These are phyloP conservation scores for Solenopsis fugax DNA, from an alignment of 1,140 invertebrate species.

Conservation along the genomic window DNA sequence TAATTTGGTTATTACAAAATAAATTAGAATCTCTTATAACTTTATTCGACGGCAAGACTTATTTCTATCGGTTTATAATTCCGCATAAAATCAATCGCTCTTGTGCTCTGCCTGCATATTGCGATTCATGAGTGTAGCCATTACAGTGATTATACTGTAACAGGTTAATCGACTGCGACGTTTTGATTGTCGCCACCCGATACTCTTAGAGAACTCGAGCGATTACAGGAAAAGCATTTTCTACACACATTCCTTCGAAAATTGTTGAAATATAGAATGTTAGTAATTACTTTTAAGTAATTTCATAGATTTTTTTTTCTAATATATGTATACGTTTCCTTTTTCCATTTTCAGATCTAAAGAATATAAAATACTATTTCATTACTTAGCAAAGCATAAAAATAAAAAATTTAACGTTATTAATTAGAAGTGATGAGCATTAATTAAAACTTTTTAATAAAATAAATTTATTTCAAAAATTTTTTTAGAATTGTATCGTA, in stretches of 20 bases:
- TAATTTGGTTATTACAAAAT: too few species aligned
- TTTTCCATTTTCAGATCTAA: background rate
- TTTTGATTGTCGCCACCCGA: slow-evolving; percentile 38
- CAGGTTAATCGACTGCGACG: slow-evolving; percentile 56
- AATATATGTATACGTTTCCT: background rate
- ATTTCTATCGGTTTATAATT: slow-evolving; percentile 44
- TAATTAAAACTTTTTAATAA: background rate
- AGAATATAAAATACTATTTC: background rate
- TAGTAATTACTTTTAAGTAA: slow-evolving; percentile 36
- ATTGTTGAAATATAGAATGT: slow-evolving; percentile 33
- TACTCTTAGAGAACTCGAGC: slow-evolving; percentile 32
- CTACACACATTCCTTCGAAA: background rate
- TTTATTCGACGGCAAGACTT: slow-evolving; percentile 43
- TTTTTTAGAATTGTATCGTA: background rate
- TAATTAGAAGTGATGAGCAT: background rate
- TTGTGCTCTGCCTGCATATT: slow-evolving; percentile 16
- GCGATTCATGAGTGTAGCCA: slow-evolving; percentile 60
- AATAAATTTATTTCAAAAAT: background rate
- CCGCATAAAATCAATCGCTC: slow-evolving; percentile 16
- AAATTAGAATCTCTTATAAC: slow-evolving; percentile 67
- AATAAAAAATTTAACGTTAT: background rate
- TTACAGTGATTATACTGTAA: slow-evolving; percentile 69
- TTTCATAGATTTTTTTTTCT: slow-evolving; percentile 1
- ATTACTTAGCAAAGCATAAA: background rate
- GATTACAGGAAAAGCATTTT: background rate